These are phyloP conservation scores for Tursiops truncatus DNA, from an alignment of 2,113 vertebrate species.

Conservation along the genomic window DNA sequence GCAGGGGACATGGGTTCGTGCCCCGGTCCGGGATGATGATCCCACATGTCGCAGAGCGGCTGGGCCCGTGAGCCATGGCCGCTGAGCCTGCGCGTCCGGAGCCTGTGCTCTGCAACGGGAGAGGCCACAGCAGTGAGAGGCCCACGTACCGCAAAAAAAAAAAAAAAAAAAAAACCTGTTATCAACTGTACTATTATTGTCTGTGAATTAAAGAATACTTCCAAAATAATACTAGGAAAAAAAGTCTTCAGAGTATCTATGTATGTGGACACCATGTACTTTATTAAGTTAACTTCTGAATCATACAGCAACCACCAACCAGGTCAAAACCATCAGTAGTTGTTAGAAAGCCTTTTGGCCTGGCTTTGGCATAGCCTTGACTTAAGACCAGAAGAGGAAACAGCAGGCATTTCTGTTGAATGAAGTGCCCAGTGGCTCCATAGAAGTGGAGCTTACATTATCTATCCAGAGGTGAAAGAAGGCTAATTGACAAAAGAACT, in stretches of 20 bases:
- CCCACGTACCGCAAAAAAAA: too few species aligned
- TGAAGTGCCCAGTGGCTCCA: conserved; percentile 74
- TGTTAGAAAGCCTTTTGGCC: conserved; percentile 58
- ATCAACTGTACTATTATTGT: not conserved
- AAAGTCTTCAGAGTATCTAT: conserved; percentile 67
- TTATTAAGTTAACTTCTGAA: conserved; percentile 1
- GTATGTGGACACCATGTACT: not conserved
- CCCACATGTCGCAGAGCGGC: too few species aligned
- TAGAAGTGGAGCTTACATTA: conserved; percentile 34
- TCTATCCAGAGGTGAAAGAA: conserved; percentile 73
- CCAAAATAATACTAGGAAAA: conserved; percentile 72
- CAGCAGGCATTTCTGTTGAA: conserved; percentile 82
- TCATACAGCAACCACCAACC: not conserved
- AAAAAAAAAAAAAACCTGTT: not conserved
- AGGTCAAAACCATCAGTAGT: conserved; percentile 67
- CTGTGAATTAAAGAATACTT: conserved; percentile 61
- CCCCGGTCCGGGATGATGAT: too few species aligned
- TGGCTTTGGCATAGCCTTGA: conserved; percentile 35
- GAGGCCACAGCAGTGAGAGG: too few species aligned
- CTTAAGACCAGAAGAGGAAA: conserved; percentile 59
- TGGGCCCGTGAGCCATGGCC: too few species aligned
- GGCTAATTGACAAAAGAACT: conserved; percentile 82
- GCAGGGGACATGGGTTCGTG: too few species aligned
- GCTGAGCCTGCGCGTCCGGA: too few species aligned
- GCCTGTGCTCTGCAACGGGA: too few species aligned